Base-by-base conservation (phyloP, 2,797 vertebrate species). In the Hydrolagus colliei region DNA sequence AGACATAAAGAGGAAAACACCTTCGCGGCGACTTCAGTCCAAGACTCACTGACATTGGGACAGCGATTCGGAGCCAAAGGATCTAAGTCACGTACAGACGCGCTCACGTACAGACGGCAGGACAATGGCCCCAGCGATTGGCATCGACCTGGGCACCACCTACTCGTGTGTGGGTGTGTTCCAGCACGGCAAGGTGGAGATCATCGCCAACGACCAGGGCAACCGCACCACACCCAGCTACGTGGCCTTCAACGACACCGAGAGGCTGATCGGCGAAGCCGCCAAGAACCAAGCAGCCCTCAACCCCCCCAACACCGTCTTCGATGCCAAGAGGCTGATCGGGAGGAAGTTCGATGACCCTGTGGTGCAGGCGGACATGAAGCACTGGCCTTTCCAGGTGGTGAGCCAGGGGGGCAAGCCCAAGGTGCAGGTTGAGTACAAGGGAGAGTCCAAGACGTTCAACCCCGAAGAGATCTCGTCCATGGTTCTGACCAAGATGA, bases 211-310 rank as follows among this genome's bases (percentile, higher is more conserved):
- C 22, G 80, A 85, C 80, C 80, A 85, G 62, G 80, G 80, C 18
- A 67, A 85, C 71, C 80, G 80, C 62, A 85, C 80, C 80, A 85
- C 80, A 9, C 80, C 80, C 80, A 85, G 80, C 62, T 85, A 68
- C 4, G 80, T 85, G 80, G 80, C 80, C 80, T 85, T 85, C 80
- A 85, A 68, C 11, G 80, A 85, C 63, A 35, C 62, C 27, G 80
- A 85, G 80, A 67, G 80, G 62, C 80, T 85, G 16, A 32, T 85
- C 2, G 80, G 80, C 16, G 80, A 85, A 0, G 62, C 80, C 1
- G 80, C 80, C 80, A 85, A 68, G 62, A 85, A 68, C n/a, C 80
- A 85, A 61, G 80, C 67, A 18, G 62, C 80, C 5, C 63, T 85
- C 2, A 85, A 85, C 80, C 80, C 80, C 0, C 71, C 62, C 27